phyloP scores from a whole-genome alignment of 2,888 invertebrate genomes.

The Coremacera marginata region DNA sequence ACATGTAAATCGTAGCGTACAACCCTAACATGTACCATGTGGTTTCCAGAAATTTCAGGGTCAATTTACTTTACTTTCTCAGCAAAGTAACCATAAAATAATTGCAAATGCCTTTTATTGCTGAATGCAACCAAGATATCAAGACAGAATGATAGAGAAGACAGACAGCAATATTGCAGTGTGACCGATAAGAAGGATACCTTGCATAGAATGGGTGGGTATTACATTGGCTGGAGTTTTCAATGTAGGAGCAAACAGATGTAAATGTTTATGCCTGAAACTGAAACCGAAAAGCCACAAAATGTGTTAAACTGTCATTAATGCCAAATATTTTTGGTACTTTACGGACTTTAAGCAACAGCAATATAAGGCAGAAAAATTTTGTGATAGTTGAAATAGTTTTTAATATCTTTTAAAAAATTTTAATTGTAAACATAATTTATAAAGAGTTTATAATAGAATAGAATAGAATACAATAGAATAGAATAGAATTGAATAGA shows the following conservation, averaged over 20 bases:
- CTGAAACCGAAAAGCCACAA: conserved; percentile 11
- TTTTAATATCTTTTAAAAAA: no score
- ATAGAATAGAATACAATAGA: no score
- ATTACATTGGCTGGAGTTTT: background rate
- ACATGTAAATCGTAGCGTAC: background rate
- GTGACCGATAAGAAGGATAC: no score
- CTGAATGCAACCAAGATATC: background rate
- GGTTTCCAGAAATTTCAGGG: conserved; percentile 17
- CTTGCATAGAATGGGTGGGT: background rate
- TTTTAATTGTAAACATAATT: no score
- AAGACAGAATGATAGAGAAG: background rate
- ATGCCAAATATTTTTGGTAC: background rate
- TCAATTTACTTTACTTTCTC: conserved; percentile 11
- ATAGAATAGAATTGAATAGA: no score
- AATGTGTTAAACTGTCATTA: conserved; percentile 3
- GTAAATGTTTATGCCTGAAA: background rate
- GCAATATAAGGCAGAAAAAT: no score
- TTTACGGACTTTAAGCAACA: no score
- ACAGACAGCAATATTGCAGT: background rate
- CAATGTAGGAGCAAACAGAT: no score
- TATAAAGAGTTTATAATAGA: no score
- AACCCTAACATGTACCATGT: conserved; percentile 13
- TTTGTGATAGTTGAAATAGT: no score
- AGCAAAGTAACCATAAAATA: conserved; percentile 14
- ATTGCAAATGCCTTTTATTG: conserved; percentile 16